phyloP scores from a whole-genome alignment of 2,113 vertebrate species.

The Sus scrofa region DNA sequence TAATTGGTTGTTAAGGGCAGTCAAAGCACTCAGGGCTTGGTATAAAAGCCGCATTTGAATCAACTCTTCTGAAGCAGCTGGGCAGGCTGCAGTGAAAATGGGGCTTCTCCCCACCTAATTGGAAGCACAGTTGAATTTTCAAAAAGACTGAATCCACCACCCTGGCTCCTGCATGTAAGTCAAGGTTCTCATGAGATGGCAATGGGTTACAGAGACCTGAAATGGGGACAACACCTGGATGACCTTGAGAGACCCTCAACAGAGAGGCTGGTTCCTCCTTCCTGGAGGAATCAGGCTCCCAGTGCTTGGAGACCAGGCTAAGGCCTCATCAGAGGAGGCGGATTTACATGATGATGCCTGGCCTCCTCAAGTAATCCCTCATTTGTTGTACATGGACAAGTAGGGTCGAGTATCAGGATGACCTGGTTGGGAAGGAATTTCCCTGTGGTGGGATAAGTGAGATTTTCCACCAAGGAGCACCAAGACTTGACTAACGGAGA shows the following conservation, averaged over 20 bases:
- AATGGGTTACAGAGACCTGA: not conserved
- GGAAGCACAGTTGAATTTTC: not conserved
- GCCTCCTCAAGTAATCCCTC: not conserved
- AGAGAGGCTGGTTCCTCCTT: not conserved
- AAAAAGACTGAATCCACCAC: not conserved
- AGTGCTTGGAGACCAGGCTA: not conserved
- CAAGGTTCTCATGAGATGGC: not conserved
- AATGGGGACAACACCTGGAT: not conserved
- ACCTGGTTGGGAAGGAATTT: not conserved
- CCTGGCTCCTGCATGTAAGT: not conserved
- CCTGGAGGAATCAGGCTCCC: not conserved
- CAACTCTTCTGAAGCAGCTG: not conserved
- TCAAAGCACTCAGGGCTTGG: not conserved
- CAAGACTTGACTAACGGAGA: not conserved
- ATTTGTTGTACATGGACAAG: not conserved
- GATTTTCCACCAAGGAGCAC: not conserved
- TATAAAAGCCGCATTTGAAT: not conserved
- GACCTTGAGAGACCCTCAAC: not conserved
- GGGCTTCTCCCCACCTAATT: not conserved
- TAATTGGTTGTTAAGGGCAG: not conserved
- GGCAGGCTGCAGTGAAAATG: not conserved
- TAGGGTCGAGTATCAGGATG: not conserved
- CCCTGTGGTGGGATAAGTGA: not conserved
- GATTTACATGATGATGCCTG: not conserved
- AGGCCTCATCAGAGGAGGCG: rapidly evolving